phyloP scores from a whole-genome alignment of 2,113 vertebrate genomes.

The Thymallus thymallus region DNA sequence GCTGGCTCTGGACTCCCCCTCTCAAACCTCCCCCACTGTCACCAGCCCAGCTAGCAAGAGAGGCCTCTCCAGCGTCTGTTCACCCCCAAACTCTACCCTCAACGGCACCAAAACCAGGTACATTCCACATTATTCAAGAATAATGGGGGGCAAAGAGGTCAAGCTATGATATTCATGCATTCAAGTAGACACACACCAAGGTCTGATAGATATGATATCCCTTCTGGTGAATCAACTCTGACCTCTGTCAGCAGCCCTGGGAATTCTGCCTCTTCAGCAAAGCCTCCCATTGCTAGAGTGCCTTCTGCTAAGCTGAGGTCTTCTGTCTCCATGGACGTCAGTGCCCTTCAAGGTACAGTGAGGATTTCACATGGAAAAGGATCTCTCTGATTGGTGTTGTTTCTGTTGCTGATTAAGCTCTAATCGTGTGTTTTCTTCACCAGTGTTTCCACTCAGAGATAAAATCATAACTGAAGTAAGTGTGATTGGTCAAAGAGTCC shows the following conservation, averaged over 20 bases:
- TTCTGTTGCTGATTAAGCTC: not conserved
- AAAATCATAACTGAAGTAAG: constrained; percentile 65
- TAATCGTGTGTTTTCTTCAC: not conserved
- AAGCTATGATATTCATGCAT: no score
- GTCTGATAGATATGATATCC: no score
- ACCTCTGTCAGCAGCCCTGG: constrained; percentile 72
- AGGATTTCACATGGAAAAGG: not conserved
- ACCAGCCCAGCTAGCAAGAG: constrained; percentile 80
- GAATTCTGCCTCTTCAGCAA: constrained; percentile 73
- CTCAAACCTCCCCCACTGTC: constrained; percentile 72
- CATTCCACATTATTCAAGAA: not conserved
- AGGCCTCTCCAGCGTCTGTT: constrained; percentile 78
- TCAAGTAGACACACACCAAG: no score
- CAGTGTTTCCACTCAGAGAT: constrained; percentile 62
- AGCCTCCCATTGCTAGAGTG: constrained; percentile 61
- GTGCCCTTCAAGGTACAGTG: constrained; percentile 73
- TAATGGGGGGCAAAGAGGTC: no score
- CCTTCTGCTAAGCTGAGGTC: constrained; percentile 70
- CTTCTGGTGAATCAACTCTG: not conserved
- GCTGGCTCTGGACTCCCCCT: constrained; percentile 67
- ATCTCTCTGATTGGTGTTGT: not conserved
- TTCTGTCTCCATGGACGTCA: constrained; percentile 61
- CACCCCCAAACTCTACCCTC: constrained; percentile 64
- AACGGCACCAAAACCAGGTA: constrained; percentile 69
- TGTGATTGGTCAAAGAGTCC: constrained; percentile 75